Evolutionary conservation across 2,797 vertebrate genomes (phyloP).

Genomic region (Tokudaia muenninki): DNA sequence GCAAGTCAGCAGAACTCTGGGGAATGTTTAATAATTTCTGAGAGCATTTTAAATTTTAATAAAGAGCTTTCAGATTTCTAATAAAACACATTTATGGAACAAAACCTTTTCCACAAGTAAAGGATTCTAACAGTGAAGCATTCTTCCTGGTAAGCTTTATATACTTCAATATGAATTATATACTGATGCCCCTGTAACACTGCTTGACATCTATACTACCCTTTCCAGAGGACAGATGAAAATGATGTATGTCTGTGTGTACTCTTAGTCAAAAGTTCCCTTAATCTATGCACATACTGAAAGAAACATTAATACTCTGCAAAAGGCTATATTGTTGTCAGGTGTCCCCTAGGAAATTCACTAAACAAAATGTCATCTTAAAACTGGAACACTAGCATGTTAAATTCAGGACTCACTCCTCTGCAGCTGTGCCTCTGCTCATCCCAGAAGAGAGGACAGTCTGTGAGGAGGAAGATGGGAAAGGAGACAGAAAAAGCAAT

Average conservation of each 20-base stretch:
- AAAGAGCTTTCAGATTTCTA: neutral
- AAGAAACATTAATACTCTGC: neutral
- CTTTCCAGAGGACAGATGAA: neutral
- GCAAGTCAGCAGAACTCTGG: conserved; percentile 5
- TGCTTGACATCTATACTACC: neutral
- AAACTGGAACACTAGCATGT: neutral
- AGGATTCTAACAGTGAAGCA: neutral
- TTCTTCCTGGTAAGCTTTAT: neutral
- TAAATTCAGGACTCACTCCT: neutral
- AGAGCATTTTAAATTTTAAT: conserved; percentile 35
- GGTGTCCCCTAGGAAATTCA: neutral
- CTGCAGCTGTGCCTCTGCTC: neutral
- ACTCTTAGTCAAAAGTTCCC: neutral
- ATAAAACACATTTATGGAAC: neutral
- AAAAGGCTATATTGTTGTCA: neutral
- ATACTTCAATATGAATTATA: neutral
- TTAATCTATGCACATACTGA: neutral
- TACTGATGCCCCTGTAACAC: neutral
- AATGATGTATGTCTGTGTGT: neutral
- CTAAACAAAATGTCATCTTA: neutral
- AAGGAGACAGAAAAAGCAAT: neutral
- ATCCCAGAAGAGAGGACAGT: neutral
- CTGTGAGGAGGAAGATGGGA: neutral
- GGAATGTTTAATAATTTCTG: conserved; percentile 29
- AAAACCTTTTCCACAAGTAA: conserved; percentile 43